Evolutionary conservation across 1,140 invertebrate genomes (phyloP).

Genomic region (Cyphomyrmex costatus): DNA sequence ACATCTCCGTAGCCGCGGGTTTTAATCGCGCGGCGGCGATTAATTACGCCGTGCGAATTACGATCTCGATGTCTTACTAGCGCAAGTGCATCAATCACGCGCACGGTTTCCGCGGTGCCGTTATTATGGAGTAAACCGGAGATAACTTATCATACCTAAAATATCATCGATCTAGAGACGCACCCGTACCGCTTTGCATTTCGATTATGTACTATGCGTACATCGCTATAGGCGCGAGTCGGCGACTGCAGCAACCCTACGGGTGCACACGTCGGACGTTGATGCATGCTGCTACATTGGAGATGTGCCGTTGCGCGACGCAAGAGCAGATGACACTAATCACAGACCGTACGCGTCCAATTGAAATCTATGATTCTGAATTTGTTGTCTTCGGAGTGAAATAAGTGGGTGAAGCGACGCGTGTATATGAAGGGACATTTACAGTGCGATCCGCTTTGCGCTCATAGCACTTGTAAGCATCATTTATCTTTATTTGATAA

Average conservation of each 20-base stretch:
- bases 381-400: slow-evolving; percentile 53
- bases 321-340: not conserved
- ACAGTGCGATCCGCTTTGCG: no score
- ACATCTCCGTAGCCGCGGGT: slow-evolving; percentile 26
- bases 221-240: not conserved
- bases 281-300: slow-evolving; percentile 74
- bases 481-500: no score
- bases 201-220: slow-evolving; percentile 66
- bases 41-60: slow-evolving; percentile 47
- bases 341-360: slow-evolving; percentile 69
- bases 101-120: slow-evolving; percentile 26
- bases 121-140: slow-evolving; percentile 62
- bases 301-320: slow-evolving; percentile 35
- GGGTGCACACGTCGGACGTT: slow-evolving; percentile 70
- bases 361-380: slow-evolving; percentile 85
- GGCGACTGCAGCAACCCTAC: slow-evolving; percentile 17
- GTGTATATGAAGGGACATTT: not conserved
- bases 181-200: slow-evolving; percentile 70
- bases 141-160: slow-evolving; percentile 74
- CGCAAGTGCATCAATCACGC: slow-evolving; percentile 70
- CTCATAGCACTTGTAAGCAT: no score
- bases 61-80: slow-evolving; percentile 51
- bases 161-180: slow-evolving; percentile 72
- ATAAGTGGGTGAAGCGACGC: not conserved
- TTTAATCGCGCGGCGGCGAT: slow-evolving; percentile 63